phyloP scores from a whole-genome alignment of 2,888 invertebrate species.

The Agrotis clavis region DNA sequence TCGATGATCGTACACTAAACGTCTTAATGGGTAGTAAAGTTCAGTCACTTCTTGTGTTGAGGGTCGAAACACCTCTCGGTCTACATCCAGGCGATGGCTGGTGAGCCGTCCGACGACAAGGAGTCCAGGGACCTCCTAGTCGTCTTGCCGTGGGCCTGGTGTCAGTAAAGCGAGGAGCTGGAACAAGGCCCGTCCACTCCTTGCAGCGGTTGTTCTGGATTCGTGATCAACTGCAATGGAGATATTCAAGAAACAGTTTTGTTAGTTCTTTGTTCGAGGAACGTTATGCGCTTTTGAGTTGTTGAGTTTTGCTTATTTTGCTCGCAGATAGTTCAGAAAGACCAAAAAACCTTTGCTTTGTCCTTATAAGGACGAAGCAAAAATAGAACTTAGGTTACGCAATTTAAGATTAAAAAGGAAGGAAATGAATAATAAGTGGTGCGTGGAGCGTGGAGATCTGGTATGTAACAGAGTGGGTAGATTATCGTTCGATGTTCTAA shows the following conservation, averaged over 20 bases:
- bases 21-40: conserved; percentile 47
- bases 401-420: background rate
- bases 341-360: background rate
- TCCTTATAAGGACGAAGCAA: background rate
- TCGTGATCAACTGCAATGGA: conserved; percentile 80
- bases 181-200: conserved; percentile 89
- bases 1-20: conserved; percentile 59
- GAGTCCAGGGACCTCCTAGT: conserved; percentile 83
- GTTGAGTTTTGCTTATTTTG: conserved; percentile 1
- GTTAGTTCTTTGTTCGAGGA: conserved; percentile 22
- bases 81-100: conserved; percentile 89
- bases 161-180: conserved; percentile 89
- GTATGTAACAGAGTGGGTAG: background rate
- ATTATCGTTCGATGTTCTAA: background rate
- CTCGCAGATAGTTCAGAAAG: background rate
- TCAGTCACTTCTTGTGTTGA: conserved; percentile 51
- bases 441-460: background rate
- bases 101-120: conserved; percentile 84
- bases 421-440: no score
- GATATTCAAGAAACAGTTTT: conserved; percentile 27
- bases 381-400: background rate
- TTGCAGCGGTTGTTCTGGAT: conserved; percentile 83
- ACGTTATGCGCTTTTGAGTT: background rate
- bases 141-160: conserved; percentile 77
- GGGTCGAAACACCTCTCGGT: conserved; percentile 35